Evolutionary conservation across 2,888 invertebrate species (phyloP).

Genomic region (Drosophila tanythrix): DNA sequence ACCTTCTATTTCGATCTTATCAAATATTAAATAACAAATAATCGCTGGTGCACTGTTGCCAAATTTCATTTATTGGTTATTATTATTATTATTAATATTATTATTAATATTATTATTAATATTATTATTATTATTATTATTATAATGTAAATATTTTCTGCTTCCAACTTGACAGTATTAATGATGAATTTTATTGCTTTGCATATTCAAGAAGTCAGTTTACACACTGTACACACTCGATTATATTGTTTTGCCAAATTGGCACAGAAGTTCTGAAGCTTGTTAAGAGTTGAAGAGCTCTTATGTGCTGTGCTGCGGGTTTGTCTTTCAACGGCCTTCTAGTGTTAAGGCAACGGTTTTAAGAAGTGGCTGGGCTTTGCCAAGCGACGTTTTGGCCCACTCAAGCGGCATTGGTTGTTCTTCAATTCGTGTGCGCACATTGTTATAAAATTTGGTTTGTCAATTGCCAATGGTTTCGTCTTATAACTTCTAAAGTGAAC

Average conservation of each 20-base stretch:
- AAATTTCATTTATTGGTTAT: too few species aligned
- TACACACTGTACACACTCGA: not conserved
- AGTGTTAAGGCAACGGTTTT: conserved; percentile 29
- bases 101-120: not conserved
- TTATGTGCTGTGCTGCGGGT: not conserved
- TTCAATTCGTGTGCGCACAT: conserved; percentile 40
- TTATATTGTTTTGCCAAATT: conserved; percentile 12
- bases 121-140: not conserved
- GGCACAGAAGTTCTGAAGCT: not conserved
- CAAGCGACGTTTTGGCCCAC: conserved; percentile 27
- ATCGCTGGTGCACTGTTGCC: conserved; percentile 16
- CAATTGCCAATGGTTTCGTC: conserved; percentile 50
- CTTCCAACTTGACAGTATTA: not conserved
- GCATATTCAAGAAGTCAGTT: conserved; percentile 1
- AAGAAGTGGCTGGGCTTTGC: conserved; percentile 9
- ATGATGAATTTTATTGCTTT: not conserved
- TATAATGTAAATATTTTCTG: not conserved
- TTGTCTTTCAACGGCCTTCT: conserved; percentile 20
- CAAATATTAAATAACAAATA: not conserved
- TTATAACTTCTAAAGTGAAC: not conserved
- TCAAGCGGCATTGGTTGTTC: conserved; percentile 32
- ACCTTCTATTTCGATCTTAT: not conserved
- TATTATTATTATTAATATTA: not conserved
- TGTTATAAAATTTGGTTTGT: conserved; percentile 59
- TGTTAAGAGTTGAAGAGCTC: conserved; percentile 20